Conservation (phyloP, 2,113 vertebrate genomes). For the Atherinomorus stipes region DNA sequence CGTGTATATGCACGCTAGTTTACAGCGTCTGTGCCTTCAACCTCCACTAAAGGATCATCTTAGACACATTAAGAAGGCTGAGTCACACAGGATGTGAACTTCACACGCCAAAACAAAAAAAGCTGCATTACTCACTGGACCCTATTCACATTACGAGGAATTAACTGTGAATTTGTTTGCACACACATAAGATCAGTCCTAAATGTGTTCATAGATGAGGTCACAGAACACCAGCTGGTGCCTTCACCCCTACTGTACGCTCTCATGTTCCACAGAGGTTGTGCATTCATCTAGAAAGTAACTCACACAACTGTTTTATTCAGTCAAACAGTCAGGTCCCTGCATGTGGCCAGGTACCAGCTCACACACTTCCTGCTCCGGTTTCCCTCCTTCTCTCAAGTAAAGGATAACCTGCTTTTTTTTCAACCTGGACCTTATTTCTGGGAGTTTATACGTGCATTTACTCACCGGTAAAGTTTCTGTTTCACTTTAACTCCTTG, state of each 20-base stretch:
- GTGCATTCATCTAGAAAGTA: too few species aligned
- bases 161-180: background rate
- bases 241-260: too few species aligned
- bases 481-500: too few species aligned
- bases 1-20: background rate
- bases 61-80: conserved; percentile 18
- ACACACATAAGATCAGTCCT: conserved; percentile 7
- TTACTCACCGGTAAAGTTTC: too few species aligned
- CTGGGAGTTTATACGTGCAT: too few species aligned
- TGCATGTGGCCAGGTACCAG: conserved; percentile 36
- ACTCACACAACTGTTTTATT: too few species aligned
- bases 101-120: conserved; percentile 12
- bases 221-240: too few species aligned
- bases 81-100: conserved; percentile 61
- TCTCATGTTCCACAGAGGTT: too few species aligned
- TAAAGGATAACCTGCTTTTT: too few species aligned
- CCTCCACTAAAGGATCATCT: conserved; percentile 18
- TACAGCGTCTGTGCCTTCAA: background rate
- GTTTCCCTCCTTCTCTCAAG: background rate
- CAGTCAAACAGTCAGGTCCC: too few species aligned
- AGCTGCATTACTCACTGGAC: background rate
- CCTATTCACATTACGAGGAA: background rate
- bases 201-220: too few species aligned
- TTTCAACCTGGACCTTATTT: too few species aligned
- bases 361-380: conserved; percentile 55